Evolutionary conservation across 1,140 invertebrate genomes (phyloP), one percentile per base, ranked within the genome.

Genomic region (Telenomus remus): DNA sequence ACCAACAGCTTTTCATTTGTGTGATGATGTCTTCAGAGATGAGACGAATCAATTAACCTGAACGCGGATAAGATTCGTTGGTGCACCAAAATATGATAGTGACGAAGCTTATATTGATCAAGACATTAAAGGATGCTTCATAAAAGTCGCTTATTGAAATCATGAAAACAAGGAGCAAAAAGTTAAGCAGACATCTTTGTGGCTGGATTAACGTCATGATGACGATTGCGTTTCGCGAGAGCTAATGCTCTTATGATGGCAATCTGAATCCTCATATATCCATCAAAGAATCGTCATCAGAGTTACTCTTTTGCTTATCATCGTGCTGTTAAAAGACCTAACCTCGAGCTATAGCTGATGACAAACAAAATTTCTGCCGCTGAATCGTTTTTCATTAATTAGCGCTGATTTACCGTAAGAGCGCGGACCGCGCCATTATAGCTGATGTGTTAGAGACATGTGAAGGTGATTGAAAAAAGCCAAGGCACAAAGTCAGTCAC

Each of bases 161-260:
- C 48, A 64, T 71, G 33, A 73, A 51, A 66, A 50, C 60, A 66
- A 78, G 19, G 19, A 70, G 74, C 57, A 56, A 55, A 54, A 66
- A 50, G 47, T 51, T 47, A 61, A 59, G 61, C 66, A 64, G 56
- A 59, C 61, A 73, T 69, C 69, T 78, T 73, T 78, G 76, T 78
- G 65, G 70, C 55, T 69, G 66, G 53, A 78, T 73, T 64, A 73
- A 59, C 68, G 69, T 78, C 76, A 74, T 65, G 76, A 74, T 78
- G 76, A 78, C 70, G 65, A 66, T 54, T 60, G 54, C 65, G 76
- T 71, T 78, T 78, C 51, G 43, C 61, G 15, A 53, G 19, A 11
- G 47, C 54, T 78, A 78, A 78, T 78, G 76, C 53, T 50, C 60
- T 74, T 78, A 71, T 78, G 57, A 78, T 78, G 76, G 43, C 76